Base-by-base conservation (phyloP, 2,797 vertebrate genomes). In the Nothura maculosa region DNA sequence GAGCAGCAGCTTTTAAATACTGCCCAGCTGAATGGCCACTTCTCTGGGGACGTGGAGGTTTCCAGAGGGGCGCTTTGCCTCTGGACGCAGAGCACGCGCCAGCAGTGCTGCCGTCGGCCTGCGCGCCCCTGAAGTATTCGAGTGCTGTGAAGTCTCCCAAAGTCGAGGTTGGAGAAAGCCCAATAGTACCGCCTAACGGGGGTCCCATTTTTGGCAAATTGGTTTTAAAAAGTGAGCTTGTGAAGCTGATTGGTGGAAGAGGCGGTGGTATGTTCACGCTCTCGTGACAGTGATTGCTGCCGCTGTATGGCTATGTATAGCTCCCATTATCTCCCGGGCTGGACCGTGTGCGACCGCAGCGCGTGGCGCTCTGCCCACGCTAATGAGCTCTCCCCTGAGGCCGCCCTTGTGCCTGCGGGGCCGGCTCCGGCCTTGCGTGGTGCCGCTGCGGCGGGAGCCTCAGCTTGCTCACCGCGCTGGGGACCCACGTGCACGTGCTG, bases 221-320 rank as follows among this genome's bases (percentile, higher is more conserved):
- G 27, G 1, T 75, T 92, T 95, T 68, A 13, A 90, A 90, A 83
- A 63, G 69, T 13, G 30, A 24, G 30, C 58, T 82, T 89, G 19
- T 73, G 47, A 13, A 3, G 5, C 38, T 27, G 90, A 7, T 81
- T 95, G 90, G 84, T 20, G 42, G 2, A 36, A 85, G 81, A 19
- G 50, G 89, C 24, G 50, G 77, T 92, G 94, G 95, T 81, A 94
- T 95, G 88, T 60, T 92, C 0, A 15, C 68, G 76, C 92, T 94
- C 9, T 90, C 76, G 32, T 1, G 30, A 66, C 76, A 87, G 84
- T 48, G 93, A 91, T 90, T 93, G 90, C 89, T 84, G 75, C 85
- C 77, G 88, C 90, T 78, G 86, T 69, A 81, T 48, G 87, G 94
- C 94, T 96, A 94, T 95, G 95, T 96, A 95, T 96, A 96, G 95